Base-by-base conservation (phyloP, 1,140 invertebrate genomes). In the Sitophilus oryzae region DNA sequence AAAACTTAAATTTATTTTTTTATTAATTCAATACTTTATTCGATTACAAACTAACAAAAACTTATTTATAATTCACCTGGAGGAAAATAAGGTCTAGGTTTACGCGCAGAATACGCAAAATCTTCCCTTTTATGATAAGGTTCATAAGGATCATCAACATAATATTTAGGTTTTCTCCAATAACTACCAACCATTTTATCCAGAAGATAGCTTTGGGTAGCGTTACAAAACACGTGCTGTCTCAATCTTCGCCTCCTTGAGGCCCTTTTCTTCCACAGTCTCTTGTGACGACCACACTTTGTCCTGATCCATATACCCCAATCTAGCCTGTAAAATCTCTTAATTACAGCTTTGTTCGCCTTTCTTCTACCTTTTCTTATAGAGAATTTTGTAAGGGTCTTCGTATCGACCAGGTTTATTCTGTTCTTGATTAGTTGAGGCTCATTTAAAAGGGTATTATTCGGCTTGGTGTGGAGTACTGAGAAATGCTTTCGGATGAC, bases 241-340 rank as follows among this genome's bases (percentile, higher is more conserved):
- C 78, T 71, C 2, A 82, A 59, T 20, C 85, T 73, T 9, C 77
- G 73, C 56, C 72, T 82, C 15, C 79, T 73, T 0, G 69, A 57
- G 0, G 48, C 11, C 6, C 73, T 76, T 70, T 93, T 95, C 50
- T 74, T 84, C 80, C 85, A 93, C 3, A 88, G 25, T 59, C 79
- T 83, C 63, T 84, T 90, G 8, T 84, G 68, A 40, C 86, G 76
- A 0, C 90, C 91, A 50, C 82, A 77, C 63, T 76, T 82, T 4
- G 89, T 82, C 55, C 88, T 77, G 36, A 95, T 93, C 91, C 92
- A 96, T 11, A 79, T 80, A 10, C 93, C 92, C 88, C 89, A 93
- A 62, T 88, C 64, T 9, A 96, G 70, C 52, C 91, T 78, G 61
- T 83, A 90, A 69, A 94, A 96, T 64, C 89, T 75, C 52, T 76